phyloP scores from a whole-genome alignment of 2,797 vertebrate species.

The Cynopterus sphinx region DNA sequence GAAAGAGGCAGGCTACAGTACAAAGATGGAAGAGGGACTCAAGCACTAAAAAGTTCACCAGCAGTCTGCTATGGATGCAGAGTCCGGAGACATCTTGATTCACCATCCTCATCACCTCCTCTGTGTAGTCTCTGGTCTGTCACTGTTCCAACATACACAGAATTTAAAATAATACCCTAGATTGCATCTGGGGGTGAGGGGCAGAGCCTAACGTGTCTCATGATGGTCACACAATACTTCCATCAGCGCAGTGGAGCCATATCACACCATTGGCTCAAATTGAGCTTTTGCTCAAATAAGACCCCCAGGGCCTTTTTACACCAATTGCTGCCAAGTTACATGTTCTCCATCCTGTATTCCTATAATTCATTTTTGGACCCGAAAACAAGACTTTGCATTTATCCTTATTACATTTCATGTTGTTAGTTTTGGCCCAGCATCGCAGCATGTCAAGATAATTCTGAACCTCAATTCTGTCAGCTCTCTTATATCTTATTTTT shows the following conservation, averaged over 20 bases:
- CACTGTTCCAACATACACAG: background rate
- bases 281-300: slow-evolving; percentile 38
- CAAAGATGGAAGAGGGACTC: background rate
- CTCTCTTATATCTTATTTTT: slow-evolving; percentile 14
- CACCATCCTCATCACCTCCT: background rate
- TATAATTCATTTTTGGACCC: slow-evolving; percentile 49
- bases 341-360: slow-evolving; percentile 2
- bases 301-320: slow-evolving; percentile 30
- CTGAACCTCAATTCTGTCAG: slow-evolving; percentile 57
- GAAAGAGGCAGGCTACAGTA: background rate
- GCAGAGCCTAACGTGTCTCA: background rate
- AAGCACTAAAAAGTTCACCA: background rate
- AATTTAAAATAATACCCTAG: background rate
- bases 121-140: background rate
- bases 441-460: slow-evolving; percentile 38
- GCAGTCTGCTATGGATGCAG: background rate
- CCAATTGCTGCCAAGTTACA: slow-evolving; percentile 51
- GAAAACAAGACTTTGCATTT: slow-evolving; percentile 49
- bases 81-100: background rate
- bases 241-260: background rate
- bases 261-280: background rate
- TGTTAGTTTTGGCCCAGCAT: slow-evolving; percentile 54
- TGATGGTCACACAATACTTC: background rate
- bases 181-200: background rate
- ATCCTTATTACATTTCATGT: slow-evolving; percentile 5